Base-by-base conservation (phyloP, 2,113 vertebrate species). In the Holacanthus passer region DNA sequence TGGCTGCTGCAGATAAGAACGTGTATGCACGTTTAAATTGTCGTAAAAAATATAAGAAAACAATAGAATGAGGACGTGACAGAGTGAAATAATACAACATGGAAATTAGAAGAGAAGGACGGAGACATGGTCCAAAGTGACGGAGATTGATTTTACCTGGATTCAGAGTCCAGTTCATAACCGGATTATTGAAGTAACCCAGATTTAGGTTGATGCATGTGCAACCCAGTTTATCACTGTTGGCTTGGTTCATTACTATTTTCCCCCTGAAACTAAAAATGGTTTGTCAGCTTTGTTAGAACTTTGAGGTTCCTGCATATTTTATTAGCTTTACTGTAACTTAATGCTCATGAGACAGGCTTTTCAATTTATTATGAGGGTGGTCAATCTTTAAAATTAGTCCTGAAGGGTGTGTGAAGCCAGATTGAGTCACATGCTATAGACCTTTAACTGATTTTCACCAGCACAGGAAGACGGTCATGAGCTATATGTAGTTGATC, bases 131-230 rank as follows among this genome's bases (percentile, higher is more conserved):
- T 22, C 37, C 5, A 48, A 35, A 20, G 27, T 2, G 9, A 52
- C 55, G n/a, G n/a, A n/a, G 76, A 52, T 41, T 58, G 77, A 79
- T 64, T 7, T 37, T 13, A 62, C 43, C 29, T 37, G 45, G n/a
- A 24, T 35, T 60, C 35, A 29, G 2, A 41, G n/a, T 35, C 37
- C 22, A 37, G 47, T 12, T 69, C 22, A 35, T 35, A 37, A 68
- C 43, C 5, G 0, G 17, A 19, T 48, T 29, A 14, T 14, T 45
- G 12, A 45, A 47, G 22, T 63, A 39, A 50, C 31, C 31, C 32
- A 52, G 55, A 47, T 60, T 45, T 31, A 48, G 65, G 27, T 31
- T 27, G 59, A 39, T 8, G 35, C 37, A 5, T 19, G 14, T 2
- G 8, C 62, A 20, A 65, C 41, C 63, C 16, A 27, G 24, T 29